Percentiles rank a stretch among this genome's conserved stretches.
These are phyloP conservation scores for Pedionomus torquatus DNA, from an alignment of 2,113 vertebrate species.

Conservation along the genomic window DNA sequence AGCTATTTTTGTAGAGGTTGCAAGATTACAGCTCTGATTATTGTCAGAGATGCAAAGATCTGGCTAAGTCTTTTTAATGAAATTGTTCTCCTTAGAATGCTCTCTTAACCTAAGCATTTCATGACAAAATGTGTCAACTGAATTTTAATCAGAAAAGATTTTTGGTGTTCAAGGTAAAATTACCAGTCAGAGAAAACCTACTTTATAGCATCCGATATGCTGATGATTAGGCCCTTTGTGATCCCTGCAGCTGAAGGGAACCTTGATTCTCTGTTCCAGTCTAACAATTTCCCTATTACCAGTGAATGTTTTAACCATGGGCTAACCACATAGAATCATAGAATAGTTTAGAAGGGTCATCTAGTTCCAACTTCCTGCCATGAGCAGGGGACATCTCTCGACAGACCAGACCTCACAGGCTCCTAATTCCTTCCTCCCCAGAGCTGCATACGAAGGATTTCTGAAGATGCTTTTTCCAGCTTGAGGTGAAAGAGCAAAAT, in stretches of 20 bases:
- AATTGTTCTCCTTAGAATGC: not conserved
- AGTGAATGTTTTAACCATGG: not conserved
- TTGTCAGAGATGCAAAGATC: not conserved
- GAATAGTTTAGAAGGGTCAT: not conserved
- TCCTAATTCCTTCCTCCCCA: not conserved
- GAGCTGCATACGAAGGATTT: not conserved
- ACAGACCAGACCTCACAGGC: not conserved
- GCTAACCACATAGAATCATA: not conserved
- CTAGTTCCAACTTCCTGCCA: not conserved
- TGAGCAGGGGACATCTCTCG: not conserved
- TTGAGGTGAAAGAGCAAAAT: not conserved
- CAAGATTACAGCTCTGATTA: not conserved
- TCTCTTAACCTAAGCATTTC: not conserved
- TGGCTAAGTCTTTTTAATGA: not conserved
- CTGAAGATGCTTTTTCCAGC: not conserved
- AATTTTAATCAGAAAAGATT: not conserved
- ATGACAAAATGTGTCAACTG: not conserved
- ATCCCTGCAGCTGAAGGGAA: not conserved
- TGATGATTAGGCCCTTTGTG: not conserved
- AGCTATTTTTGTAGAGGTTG: slow-evolving; percentile 23
- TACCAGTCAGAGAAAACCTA: not conserved
- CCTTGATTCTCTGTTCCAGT: not conserved
- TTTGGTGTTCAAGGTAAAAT: slow-evolving; percentile 1
- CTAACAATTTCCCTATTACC: not conserved
- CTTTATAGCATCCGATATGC: not conserved